These are phyloP conservation scores for Ardeotis arabs DNA, from an alignment of 2,113 vertebrate species.

Conservation along the genomic window DNA sequence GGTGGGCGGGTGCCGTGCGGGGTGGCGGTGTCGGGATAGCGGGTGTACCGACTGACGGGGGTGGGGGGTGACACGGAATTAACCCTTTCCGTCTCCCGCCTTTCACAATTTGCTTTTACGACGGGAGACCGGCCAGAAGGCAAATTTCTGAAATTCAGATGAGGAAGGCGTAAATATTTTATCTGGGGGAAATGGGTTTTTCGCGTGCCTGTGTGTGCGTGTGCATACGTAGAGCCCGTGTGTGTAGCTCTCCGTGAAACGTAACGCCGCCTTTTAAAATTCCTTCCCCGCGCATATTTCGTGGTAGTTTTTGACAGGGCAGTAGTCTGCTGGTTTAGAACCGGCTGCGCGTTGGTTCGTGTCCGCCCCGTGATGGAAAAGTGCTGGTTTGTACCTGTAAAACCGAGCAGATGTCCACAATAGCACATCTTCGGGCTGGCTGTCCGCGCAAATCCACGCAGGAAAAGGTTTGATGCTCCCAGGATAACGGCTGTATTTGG, in stretches of 20 bases:
- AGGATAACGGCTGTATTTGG: background rate
- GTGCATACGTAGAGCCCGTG: fast-evolving
- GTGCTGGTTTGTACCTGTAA: background rate
- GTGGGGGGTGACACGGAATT: slow-evolving; percentile 37
- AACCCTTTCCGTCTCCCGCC: slow-evolving; percentile 6
- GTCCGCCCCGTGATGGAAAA: background rate
- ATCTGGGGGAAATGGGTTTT: background rate
- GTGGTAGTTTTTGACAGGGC: background rate
- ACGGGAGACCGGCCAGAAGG: background rate
- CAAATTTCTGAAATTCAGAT: background rate
- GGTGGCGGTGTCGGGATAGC: background rate
- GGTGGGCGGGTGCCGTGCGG: background rate
- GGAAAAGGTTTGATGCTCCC: background rate
- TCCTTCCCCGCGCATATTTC: fast-evolving
- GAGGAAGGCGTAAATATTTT: background rate
- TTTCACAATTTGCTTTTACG: fast-evolving
- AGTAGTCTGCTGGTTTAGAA: fast-evolving
- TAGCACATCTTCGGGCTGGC: background rate
- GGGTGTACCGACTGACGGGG: background rate
- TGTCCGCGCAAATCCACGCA: background rate
- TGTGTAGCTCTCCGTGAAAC: background rate
- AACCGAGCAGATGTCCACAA: background rate
- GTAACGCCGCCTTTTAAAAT: fast-evolving
- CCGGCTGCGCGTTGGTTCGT: background rate
- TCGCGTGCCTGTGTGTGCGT: background rate